Conservation (phyloP, 2,797 vertebrate genomes). For the Tokudaia tokunoshimensis region DNA sequence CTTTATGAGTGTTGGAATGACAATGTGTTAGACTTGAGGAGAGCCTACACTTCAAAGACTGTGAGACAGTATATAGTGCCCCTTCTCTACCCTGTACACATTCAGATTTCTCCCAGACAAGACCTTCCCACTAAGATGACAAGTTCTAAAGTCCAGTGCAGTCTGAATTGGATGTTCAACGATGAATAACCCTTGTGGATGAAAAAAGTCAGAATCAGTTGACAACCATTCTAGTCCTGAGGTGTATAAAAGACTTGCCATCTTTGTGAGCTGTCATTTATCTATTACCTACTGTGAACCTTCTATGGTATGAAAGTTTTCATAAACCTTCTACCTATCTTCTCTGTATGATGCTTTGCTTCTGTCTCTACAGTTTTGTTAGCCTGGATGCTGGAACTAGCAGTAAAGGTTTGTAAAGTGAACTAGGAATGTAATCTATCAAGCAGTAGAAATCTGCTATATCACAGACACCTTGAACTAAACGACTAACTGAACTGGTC, state of each 20-base stretch:
- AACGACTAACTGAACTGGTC: constrained; percentile 24
- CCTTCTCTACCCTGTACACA: constrained; percentile 63
- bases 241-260: neutral
- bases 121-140: constrained; percentile 60
- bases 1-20: constrained; percentile 71
- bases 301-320: neutral
- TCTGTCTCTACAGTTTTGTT: constrained; percentile 57
- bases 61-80: constrained; percentile 46
- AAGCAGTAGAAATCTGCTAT: constrained; percentile 44
- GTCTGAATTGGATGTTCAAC: constrained; percentile 67
- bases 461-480: constrained; percentile 60
- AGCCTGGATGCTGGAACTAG: constrained; percentile 27
- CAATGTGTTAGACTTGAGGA: constrained; percentile 30
- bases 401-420: constrained; percentile 47
- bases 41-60: constrained; percentile 68
- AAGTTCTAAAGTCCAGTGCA: constrained; percentile 78
- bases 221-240: constrained; percentile 56
- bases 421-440: constrained; percentile 58
- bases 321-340: constrained; percentile 24
- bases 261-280: constrained; percentile 52
- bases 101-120: constrained; percentile 69
- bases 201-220: constrained; percentile 60
- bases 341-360: neutral
- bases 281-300: neutral
- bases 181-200: constrained; percentile 69